Conservation (phyloP, 2,113 vertebrate genomes). For the Lasiurus borealis region DNA sequence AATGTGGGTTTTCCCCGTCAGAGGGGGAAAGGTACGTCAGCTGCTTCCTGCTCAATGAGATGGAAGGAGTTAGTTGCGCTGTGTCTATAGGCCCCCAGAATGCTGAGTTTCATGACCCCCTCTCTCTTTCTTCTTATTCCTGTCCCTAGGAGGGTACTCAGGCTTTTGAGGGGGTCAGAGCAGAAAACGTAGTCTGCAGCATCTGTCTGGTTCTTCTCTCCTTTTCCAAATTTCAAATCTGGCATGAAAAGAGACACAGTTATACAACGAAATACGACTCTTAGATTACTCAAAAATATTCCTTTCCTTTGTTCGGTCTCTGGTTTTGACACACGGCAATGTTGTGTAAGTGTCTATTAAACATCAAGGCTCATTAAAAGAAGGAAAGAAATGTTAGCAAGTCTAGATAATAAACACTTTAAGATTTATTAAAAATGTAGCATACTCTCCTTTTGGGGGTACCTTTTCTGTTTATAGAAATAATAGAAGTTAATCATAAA, state of each 20-base stretch:
- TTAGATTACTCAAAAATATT: neutral
- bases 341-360: neutral
- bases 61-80: neutral
- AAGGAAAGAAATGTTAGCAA: neutral
- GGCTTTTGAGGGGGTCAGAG: neutral
- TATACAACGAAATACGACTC: neutral
- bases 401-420: neutral
- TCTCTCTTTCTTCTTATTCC: neutral
- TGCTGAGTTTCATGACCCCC: neutral
- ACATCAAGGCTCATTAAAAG: neutral
- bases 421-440: neutral
- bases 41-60: neutral
- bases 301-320: neutral
- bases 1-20: neutral
- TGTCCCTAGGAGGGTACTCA: neutral
- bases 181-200: neutral
- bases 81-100: neutral
- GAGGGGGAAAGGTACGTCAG: neutral
- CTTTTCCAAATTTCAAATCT: conserved; percentile 28
- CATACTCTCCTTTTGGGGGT: neutral
- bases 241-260: conserved; percentile 1
- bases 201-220: neutral
- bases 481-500: neutral
- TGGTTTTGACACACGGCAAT: neutral
- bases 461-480: neutral